Evolutionary conservation across 1,140 invertebrate species (phyloP), one percentile per base, ranked within the genome.

Genomic region (Drosophila sucinea): DNA sequence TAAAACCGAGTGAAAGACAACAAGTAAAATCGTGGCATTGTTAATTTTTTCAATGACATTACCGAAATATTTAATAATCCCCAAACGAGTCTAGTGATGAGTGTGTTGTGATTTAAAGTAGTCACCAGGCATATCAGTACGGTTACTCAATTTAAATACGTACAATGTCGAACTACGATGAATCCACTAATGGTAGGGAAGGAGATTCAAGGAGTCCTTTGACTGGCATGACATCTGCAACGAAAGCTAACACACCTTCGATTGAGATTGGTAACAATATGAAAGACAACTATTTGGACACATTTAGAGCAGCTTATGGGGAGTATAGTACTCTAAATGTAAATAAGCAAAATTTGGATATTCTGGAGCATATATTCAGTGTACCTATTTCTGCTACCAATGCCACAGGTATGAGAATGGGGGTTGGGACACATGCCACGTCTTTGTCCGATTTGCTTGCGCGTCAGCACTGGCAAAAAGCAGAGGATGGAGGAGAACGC

Each of bases 321-420:
- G 62, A 65, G 25, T 65, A 65, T n/a, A 54, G 10, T 17, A 23
- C 32, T 4, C 32, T 65, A 35, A 65, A 51, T 40, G 32, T 51
- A 11, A 58, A 33, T 30, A 73, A 68, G 5, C 30, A 27, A 30
- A 60, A 57, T 47, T 64, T 51, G 17, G 61, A 58, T 44, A 60
- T 54, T 44, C 51, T 76, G 66, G 68, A 79, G 8, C 65, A 79
- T n/a, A 73, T 77, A n/a, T 77, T 70, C n/a, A 67, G 44, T 55
- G 61, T 47, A 3, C 70, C 79, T 6, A 51, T 51, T 23, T 10
- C 44, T 25, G 23, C 23, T 1, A 51, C 44, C 23, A 51, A 51
- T 51, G 23, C 44, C 23, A 27, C 44, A 51, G 44, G 44, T 17
- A n/a, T 33, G 35, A 70, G 29, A 4, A 60, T 32, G 10, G 29